phyloP scores from a whole-genome alignment of 2,888 invertebrate species.

The Eupithecia dodoneata region DNA sequence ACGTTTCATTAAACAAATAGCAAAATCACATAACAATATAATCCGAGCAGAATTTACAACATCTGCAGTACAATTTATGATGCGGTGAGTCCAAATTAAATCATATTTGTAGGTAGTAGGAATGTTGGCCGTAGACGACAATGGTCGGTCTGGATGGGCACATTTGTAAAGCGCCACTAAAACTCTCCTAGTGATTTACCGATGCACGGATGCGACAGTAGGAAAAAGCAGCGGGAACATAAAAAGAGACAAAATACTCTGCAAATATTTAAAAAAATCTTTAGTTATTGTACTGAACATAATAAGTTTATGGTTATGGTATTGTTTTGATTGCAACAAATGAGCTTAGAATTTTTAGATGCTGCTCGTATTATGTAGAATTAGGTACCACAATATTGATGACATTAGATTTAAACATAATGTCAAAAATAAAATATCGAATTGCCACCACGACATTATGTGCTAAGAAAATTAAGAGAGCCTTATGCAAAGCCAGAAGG shows the following conservation, averaged over 20 bases:
- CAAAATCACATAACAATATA: constrained; percentile 3
- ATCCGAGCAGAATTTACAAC: neutral
- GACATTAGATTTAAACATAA: too few relatives aligned
- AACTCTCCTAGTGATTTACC: constrained; percentile 32
- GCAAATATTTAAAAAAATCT: neutral
- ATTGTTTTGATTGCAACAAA: too few relatives aligned
- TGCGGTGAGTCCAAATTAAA: constrained; percentile 5
- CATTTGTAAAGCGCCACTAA: constrained; percentile 36
- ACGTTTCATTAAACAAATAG: neutral
- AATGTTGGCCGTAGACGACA: constrained; percentile 23
- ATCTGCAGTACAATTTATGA: constrained; percentile 10
- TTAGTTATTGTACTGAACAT: too few relatives aligned
- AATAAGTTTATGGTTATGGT: too few relatives aligned
- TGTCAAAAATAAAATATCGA: too few relatives aligned
- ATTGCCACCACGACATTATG: too few relatives aligned
- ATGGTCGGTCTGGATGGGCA: constrained; percentile 20
- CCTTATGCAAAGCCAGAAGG: too few relatives aligned
- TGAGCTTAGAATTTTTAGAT: too few relatives aligned
- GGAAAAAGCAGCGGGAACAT: neutral
- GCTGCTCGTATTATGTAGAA: too few relatives aligned
- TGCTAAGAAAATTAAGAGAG: too few relatives aligned
- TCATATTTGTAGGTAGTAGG: constrained; percentile 10
- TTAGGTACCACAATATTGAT: too few relatives aligned
- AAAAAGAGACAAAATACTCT: neutral
- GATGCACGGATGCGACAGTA: constrained; percentile 20